These are phyloP conservation scores for Anorthoa munda DNA, from an alignment of 2,888 invertebrate species.

Conservation along the genomic window DNA sequence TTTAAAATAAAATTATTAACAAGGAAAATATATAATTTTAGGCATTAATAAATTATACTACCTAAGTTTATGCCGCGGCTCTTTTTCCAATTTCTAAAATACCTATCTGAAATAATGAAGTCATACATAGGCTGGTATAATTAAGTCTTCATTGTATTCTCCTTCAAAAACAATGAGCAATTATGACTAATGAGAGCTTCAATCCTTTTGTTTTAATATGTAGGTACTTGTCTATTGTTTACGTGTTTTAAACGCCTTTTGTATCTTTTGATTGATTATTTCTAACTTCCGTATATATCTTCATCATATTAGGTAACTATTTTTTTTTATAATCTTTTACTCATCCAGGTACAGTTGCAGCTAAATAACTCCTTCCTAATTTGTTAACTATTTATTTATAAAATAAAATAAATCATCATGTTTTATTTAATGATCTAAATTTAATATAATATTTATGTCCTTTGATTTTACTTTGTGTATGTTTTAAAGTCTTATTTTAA, in stretches of 20 bases:
- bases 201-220: constrained; percentile 26
- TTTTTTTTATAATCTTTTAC: background rate
- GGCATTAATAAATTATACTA: too few relatives aligned
- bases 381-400: background rate
- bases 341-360: background rate
- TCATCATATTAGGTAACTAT: background rate
- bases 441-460: too few relatives aligned
- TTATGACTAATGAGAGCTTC: constrained; percentile 48
- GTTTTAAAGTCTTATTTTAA: too few relatives aligned
- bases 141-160: background rate
- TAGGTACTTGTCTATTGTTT: constrained; percentile 52
- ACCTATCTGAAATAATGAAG: constrained; percentile 20
- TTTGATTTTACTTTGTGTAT: too few relatives aligned
- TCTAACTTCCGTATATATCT: constrained; percentile 17
- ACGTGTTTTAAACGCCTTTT: constrained; percentile 18
- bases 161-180: constrained; percentile 51
- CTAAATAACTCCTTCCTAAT: background rate
- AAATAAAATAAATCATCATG: too few relatives aligned
- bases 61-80: too few relatives aligned
- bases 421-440: too few relatives aligned
- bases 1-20: too few relatives aligned
- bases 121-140: constrained; percentile 21
- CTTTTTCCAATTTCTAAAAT: background rate
- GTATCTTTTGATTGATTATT: constrained; percentile 32
- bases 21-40: too few relatives aligned